Evolutionary conservation across 2,113 vertebrate genomes (phyloP).

Genomic region (Salvelinus fontinalis): DNA sequence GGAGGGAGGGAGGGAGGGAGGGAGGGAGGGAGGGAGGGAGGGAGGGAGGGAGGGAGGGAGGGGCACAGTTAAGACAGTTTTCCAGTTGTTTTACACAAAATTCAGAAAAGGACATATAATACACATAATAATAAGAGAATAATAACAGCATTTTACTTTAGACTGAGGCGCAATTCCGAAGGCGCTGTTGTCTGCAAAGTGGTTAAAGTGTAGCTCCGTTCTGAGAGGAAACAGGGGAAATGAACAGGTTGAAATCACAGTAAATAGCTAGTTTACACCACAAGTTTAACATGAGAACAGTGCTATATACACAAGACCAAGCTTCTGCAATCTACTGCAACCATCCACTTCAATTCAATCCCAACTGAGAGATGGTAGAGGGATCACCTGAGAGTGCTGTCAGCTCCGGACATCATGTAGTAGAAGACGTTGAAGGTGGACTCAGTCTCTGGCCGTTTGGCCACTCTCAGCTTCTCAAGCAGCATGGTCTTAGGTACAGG

Average conservation of each 20-base stretch:
- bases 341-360: too few species aligned
- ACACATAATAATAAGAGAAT: too few species aligned
- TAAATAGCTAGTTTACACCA: neutral
- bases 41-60: too few species aligned
- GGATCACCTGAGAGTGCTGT: conserved; percentile 83
- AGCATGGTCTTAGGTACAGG: conserved; percentile 83
- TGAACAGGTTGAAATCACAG: neutral
- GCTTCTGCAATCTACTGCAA: too few species aligned
- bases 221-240: conserved; percentile 62
- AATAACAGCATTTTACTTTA: conserved; percentile 75
- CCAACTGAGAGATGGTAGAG: neutral
- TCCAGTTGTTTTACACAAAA: neutral
- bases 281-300: neutral
- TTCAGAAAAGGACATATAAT: neutral
- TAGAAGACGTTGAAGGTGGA: conserved; percentile 93
- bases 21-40: too few species aligned
- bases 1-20: neutral
- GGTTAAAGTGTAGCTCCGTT: conserved; percentile 95
- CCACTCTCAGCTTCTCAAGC: conserved; percentile 91
- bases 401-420: conserved; percentile 90
- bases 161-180: conserved; percentile 86
- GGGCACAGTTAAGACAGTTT: neutral
- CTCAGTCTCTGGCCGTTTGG: conserved; percentile 81
- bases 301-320: too few species aligned
- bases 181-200: conserved; percentile 89